Evolutionary conservation across 1,140 invertebrate genomes (phyloP).

Genomic region (Conus betulinus): DNA sequence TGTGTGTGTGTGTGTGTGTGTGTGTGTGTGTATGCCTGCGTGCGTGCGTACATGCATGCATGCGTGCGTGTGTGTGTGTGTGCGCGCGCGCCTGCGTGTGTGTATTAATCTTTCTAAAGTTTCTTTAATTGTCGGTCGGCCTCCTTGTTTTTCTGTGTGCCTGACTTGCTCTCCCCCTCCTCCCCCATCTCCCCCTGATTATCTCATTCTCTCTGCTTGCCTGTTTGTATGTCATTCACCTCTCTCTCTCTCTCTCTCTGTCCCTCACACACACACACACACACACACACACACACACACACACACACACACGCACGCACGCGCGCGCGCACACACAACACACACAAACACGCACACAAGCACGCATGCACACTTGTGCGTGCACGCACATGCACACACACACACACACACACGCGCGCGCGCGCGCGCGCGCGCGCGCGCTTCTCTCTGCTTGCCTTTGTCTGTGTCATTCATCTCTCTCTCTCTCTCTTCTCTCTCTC

Average conservation of each 20-base stretch:
- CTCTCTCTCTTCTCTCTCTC: too few species aligned
- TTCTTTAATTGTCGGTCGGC: too few species aligned
- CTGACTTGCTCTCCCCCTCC: background rate
- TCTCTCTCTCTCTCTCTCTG: background rate
- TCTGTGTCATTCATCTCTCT: too few species aligned
- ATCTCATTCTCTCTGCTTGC: background rate
- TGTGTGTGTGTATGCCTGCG: background rate
- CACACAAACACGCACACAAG: too few species aligned
- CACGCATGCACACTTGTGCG: too few species aligned
- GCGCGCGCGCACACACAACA: too few species aligned
- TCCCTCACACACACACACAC: background rate
- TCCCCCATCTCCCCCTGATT: background rate
- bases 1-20: background rate
- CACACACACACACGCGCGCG: too few species aligned
- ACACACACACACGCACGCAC: too few species aligned
- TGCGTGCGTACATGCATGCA: background rate
- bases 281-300: too few species aligned
- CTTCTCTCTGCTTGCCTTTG: too few species aligned
- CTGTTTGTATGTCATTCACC: background rate
- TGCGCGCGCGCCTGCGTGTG: background rate
- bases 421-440: too few species aligned
- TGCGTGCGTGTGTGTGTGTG: slow-evolving; percentile 15
- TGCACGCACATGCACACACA: too few species aligned
- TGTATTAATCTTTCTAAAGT: background rate
- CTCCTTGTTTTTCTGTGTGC: background rate